Evolutionary conservation across 2,113 vertebrate genomes (phyloP), one percentile per base, ranked within the genome.

Genomic region (Mixornis gularis): DNA sequence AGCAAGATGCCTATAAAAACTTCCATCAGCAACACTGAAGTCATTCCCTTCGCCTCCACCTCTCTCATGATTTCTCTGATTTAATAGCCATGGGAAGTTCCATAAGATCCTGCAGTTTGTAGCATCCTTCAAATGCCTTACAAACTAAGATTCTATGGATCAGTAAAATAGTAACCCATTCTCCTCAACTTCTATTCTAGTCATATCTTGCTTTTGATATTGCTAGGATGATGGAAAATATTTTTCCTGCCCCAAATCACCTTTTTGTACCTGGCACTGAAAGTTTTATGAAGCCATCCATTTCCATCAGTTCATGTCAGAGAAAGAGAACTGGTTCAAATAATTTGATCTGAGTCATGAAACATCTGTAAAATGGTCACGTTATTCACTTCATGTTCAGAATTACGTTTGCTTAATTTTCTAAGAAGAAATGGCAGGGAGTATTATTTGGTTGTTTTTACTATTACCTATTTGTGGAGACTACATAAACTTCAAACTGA

Each of bases 381-480:
- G 64, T 80, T 93, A 86, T 83, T 85, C 48, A 40, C 36, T 93
- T 90, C 79, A 78, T 68, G 69, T 88, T 88, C 76, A 80, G 90
- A 90, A 94, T 90, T 88, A 81, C 43, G 83, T 74, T n/a, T 90
- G 79, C 41, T 71, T 92, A 86, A 86, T 90, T 94, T 93, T 84
- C 72, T 86, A 74, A 84, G 27, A 86, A 55, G 77, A 84, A 92
- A 78, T 41, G 25, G 21, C 15, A 78, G 34, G 17, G 29, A 92
- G 17, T 51, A 64, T 66, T 83, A 80, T 89, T 80, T 77, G 46
- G 40, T 69, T 85, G 68, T 48, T 94, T 94, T 94, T 92, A 92
- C 48, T 84, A 87, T 86, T 85, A 36, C 40, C 56, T 84, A 11
- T 77, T 77, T 63, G 44, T 44, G 55, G 26, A 82, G 30, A 69